These are phyloP conservation scores for Drosophila formosana DNA, from an alignment of 2,888 invertebrate genomes.

Conservation along the genomic window DNA sequence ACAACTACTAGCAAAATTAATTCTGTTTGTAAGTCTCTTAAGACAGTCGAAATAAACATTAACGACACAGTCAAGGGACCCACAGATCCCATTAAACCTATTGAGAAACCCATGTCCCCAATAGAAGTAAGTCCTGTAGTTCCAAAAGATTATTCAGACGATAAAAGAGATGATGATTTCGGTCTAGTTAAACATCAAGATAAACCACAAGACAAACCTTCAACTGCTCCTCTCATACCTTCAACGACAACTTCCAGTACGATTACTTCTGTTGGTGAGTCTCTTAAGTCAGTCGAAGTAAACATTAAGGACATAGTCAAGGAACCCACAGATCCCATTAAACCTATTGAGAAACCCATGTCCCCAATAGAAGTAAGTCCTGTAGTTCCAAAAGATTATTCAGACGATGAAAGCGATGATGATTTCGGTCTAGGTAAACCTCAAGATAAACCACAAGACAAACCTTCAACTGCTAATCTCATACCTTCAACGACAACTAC, in stretches of 20 bases:
- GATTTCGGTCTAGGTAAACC: no score
- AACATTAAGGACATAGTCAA: not conserved
- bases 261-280: constrained; percentile 6
- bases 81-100: not conserved
- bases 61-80: not conserved
- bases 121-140: not conserved
- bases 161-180: constrained; percentile 20
- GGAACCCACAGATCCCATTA: not conserved
- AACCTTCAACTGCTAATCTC: no score
- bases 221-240: not conserved
- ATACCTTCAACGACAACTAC: no score
- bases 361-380: constrained; percentile 5
- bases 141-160: constrained; percentile 2
- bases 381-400: not conserved
- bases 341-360: constrained; percentile 6
- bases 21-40: constrained; percentile 9
- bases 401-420: no score
- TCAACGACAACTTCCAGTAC: not conserved
- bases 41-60: not conserved
- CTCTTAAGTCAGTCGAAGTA: not conserved
- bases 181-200: not conserved
- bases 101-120: constrained; percentile 17
- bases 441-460: no score
- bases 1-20: constrained; percentile 1
- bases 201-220: constrained; percentile 4